These are phyloP conservation scores for Stigmatopora argus DNA, from an alignment of 2,113 vertebrate genomes.

Conservation along the genomic window DNA sequence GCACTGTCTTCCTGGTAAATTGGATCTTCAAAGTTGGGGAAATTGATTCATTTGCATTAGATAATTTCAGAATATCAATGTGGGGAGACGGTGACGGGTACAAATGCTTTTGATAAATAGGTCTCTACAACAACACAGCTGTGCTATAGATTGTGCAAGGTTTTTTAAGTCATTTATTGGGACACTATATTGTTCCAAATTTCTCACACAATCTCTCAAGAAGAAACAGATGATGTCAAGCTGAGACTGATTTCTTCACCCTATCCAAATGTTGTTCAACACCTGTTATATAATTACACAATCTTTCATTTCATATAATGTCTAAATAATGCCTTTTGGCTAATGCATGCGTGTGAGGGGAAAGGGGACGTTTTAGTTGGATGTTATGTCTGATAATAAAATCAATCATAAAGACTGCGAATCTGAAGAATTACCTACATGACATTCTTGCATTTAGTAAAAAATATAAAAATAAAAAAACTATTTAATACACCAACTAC, in stretches of 20 bases:
- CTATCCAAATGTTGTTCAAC: constrained; percentile 28
- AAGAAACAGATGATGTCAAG: constrained; percentile 39
- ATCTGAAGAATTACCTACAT: background rate
- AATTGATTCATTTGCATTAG: too few relatives aligned
- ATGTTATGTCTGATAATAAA: constrained; percentile 16
- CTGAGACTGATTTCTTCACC: constrained; percentile 28
- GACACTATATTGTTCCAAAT: constrained; percentile 33
- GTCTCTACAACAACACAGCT: constrained; percentile 41
- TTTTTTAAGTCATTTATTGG: constrained; percentile 40
- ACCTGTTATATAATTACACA: constrained; percentile 42
- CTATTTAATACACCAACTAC: constrained; percentile 25
- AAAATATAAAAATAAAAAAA: background rate
- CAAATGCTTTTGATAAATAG: constrained; percentile 2
- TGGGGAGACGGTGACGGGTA: too few relatives aligned
- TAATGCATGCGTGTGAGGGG: constrained; percentile 18
- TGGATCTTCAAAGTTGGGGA: too few relatives aligned
- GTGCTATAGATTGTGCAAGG: constrained; percentile 31
- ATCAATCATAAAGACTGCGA: background rate
- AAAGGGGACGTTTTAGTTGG: constrained; percentile 25
- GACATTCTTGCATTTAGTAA: constrained; percentile 38
- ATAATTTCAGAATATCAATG: too few relatives aligned
- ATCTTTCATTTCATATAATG: constrained; percentile 35
- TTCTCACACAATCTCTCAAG: constrained; percentile 49
- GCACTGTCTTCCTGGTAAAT: too few relatives aligned
- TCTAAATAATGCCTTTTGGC: constrained; percentile 31